A percentile compares a stretch with the other conserved stretches of the same genome.
These are phyloP conservation scores for Rhea americana DNA, from an alignment of 2,113 vertebrate genomes.

Conservation along the genomic window DNA sequence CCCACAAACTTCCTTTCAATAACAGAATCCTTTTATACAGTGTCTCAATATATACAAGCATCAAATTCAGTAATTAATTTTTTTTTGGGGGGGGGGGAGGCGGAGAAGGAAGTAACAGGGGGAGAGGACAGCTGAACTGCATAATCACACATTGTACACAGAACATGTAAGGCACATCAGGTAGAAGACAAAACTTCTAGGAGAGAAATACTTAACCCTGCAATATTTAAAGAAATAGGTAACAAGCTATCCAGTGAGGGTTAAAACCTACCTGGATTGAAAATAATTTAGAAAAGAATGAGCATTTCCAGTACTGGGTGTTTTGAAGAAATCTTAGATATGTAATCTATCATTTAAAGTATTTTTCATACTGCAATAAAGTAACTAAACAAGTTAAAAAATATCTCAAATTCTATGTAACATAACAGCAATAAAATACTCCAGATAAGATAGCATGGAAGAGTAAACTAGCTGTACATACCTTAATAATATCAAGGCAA, in stretches of 20 bases:
- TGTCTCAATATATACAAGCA: not conserved
- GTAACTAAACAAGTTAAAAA: not conserved
- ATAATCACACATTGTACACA: not conserved
- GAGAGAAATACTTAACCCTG: not conserved
- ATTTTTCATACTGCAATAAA: not conserved
- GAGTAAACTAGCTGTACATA: constrained; percentile 59
- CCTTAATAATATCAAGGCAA: constrained; percentile 91
- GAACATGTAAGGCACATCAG: not conserved
- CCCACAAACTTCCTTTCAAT: not conserved
- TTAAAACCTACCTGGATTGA: not conserved
- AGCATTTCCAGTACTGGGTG: not conserved
- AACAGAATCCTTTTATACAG: not conserved
- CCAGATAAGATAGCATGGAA: not conserved
- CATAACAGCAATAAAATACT: not conserved
- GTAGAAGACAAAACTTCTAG: not conserved
- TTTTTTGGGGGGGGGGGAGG: not conserved
- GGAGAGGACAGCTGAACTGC: not conserved
- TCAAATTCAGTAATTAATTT: not conserved
- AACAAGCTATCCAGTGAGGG: not conserved
- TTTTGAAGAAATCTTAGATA: not conserved
- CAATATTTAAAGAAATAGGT: not conserved
- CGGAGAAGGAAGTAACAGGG: too few relatives aligned
- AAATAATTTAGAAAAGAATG: not conserved
- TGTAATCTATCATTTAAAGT: not conserved
- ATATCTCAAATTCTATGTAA: not conserved